Evolutionary conservation across 2,888 invertebrate genomes (phyloP).

Genomic region (Pammene aurita): DNA sequence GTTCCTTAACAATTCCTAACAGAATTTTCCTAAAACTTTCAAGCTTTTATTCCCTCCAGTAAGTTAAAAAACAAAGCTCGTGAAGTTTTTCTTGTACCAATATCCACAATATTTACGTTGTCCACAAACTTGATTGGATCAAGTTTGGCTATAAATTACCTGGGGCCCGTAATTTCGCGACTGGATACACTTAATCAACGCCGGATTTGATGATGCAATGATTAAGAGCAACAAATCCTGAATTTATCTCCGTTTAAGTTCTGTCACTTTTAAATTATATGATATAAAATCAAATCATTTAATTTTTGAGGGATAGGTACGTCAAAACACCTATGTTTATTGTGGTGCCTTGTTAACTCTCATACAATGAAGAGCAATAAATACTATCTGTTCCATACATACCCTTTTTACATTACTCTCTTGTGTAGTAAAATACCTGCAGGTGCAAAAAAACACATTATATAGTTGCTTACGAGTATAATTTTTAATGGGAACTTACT

Average conservation of each 20-base stretch:
- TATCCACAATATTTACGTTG: conserved; percentile 34
- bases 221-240: conserved; percentile 3
- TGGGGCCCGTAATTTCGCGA: conserved; percentile 19
- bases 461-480: too few relatives aligned
- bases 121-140: conserved; percentile 5
- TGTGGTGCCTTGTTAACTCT: too few relatives aligned
- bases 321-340: too few relatives aligned
- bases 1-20: conserved; percentile 15
- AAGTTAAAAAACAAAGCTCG: conserved; percentile 32
- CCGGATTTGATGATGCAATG: conserved; percentile 14
- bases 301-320: too few relatives aligned
- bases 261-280: neutral
- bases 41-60: conserved; percentile 34
- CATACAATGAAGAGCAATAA: too few relatives aligned
- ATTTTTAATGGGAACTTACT: too few relatives aligned
- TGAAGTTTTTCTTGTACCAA: conserved; percentile 33
- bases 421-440: too few relatives aligned
- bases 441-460: too few relatives aligned
- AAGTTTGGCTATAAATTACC: conserved; percentile 34
- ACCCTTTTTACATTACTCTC: too few relatives aligned
- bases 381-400: too few relatives aligned
- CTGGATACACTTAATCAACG: conserved; percentile 27
- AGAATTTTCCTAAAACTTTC: conserved; percentile 34
- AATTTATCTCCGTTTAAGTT: neutral
- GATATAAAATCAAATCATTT: too few relatives aligned